Base-by-base conservation (phyloP, 1,140 invertebrate species). In the Drosophila takahashii region DNA sequence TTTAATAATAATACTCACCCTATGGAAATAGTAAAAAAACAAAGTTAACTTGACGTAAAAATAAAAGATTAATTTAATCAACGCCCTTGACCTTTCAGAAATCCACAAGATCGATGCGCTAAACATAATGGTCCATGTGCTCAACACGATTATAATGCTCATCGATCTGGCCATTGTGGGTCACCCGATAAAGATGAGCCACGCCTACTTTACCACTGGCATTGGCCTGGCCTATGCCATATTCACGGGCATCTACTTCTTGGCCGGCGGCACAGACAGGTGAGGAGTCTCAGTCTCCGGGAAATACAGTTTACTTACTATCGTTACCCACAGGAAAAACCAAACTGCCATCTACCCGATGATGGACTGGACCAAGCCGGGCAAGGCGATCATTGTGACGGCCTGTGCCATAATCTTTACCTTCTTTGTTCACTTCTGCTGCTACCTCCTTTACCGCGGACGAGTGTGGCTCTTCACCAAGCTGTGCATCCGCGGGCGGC, bases 241-340 rank as follows among this genome's bases (percentile, higher is more conserved):
- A 18, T 96, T 96, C 74, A 94, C 93, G 8, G 67, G 94, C 9
- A 92, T 96, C 41, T 96, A 96, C 80, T 96, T 94, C 87, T 57
- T 92, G 4, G 93, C 93, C 22, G 96, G 95, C 26, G 96, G 96
- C 36, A 93, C 93, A 5, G 93, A 94, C 76, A 94, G 93, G 91
- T 93, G 59, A 78, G 22, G 22, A 22, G 22, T 1, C 22, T 22
- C 22, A 22, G 73, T 65, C n/a, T 27, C 1, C 9, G 7, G 9
- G 9, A 1, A 0, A 11, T 1, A 7, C 15, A 16, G 2, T 1
- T 0, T 16, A 10, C 4, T 18, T 3, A 3, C 3, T 10, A 3
- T 1, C 18, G 18, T 36, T 13, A 5, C 6, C 92, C 90, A 6
- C 54, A 94, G 94, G 75, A 76, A 92, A 44, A 94, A 94, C 8